A percentile compares a stretch with the other conserved stretches of the same genome.
These are phyloP conservation scores for Lota lota DNA, from an alignment of 2,113 vertebrate species.

Conservation along the genomic window DNA sequence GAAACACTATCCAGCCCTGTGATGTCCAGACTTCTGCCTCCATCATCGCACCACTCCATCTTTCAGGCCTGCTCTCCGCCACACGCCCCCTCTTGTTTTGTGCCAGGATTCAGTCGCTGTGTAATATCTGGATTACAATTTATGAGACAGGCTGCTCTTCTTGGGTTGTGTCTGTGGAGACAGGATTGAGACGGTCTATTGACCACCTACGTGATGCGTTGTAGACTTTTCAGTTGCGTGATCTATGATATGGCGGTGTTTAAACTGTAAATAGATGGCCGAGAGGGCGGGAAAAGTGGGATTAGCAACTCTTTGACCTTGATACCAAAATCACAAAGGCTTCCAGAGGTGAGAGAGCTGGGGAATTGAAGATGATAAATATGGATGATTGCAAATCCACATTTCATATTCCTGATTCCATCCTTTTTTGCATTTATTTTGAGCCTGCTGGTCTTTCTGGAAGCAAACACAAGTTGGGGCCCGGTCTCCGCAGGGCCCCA, in stretches of 20 bases:
- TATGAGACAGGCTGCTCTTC: constrained; percentile 1
- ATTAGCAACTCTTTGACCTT: constrained; percentile 16
- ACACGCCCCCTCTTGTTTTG: constrained; percentile 17
- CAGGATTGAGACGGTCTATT: background rate
- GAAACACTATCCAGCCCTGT: constrained; percentile 61
- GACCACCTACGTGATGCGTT: constrained; percentile 9
- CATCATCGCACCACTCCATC: constrained; percentile 54
- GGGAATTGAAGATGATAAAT: constrained; percentile 34
- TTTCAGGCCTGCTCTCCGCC: constrained; percentile 35
- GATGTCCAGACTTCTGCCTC: constrained; percentile 60
- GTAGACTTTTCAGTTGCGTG: no score
- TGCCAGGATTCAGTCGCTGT: constrained; percentile 33
- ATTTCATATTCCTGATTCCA: constrained; percentile 21
- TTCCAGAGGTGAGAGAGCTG: background rate
- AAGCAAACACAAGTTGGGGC: constrained; percentile 35
- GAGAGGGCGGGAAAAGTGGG: background rate
- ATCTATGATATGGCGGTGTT: background rate
- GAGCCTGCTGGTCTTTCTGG: constrained; percentile 44
- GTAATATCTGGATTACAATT: constrained; percentile 33
- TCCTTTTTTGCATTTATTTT: constrained; percentile 29
- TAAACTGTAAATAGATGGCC: background rate
- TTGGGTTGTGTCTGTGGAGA: constrained; percentile 5
- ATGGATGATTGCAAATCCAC: constrained; percentile 29
- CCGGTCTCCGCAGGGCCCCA: constrained; percentile 24
- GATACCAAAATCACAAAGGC: constrained; percentile 13